phyloP scores from a whole-genome alignment of 1,140 invertebrate genomes.

The Achroia grisella region DNA sequence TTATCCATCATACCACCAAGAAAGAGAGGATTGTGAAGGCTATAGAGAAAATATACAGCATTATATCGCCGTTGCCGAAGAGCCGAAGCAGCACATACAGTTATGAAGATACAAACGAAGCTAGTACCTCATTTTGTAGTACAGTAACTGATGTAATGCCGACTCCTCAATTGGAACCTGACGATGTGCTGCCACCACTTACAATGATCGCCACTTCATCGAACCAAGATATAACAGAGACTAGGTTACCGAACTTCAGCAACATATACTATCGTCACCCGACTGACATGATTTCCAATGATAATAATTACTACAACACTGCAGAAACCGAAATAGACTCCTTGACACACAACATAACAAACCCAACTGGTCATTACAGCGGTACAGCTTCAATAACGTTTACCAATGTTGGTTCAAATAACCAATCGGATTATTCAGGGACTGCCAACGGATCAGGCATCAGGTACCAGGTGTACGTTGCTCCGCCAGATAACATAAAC shows the following conservation, averaged over 20 bases:
- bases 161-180: no score
- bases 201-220: neutral
- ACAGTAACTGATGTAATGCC: neutral
- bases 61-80: slow-evolving; percentile 20
- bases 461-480: neutral
- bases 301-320: neutral
- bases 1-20: slow-evolving; percentile 70
- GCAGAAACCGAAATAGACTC: neutral
- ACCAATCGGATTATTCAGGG: no score
- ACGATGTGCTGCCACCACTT: neutral
- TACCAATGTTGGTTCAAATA: neutral
- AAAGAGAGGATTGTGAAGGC: slow-evolving; percentile 67
- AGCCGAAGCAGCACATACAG: neutral
- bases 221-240: neutral
- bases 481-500: neutral
- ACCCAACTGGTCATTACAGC: neutral
- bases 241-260: neutral
- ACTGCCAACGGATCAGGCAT: neutral
- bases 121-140: no score
- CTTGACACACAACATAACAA: no score
- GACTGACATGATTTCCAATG: neutral
- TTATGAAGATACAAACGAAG: neutral
- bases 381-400: neutral
- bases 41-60: slow-evolving; percentile 64
- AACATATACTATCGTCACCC: neutral